phyloP scores from a whole-genome alignment of 2,113 vertebrate species.

The Porphyrio hochstetteri region DNA sequence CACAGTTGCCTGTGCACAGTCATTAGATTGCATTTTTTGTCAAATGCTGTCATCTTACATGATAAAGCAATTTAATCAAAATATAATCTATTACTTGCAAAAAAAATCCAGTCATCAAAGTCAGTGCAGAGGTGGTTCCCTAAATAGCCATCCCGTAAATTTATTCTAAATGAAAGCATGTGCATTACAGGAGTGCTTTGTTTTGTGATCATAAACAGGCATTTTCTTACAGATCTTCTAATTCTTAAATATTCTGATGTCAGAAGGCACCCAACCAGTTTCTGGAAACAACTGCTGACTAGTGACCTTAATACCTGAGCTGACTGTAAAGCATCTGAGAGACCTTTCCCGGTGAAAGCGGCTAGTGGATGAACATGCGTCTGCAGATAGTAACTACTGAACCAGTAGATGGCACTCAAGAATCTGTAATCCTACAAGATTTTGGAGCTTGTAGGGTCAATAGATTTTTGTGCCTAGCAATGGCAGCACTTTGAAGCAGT shows the following conservation, averaged over 20 bases:
- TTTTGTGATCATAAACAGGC: neutral
- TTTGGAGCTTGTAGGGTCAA: neutral
- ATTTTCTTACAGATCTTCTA: neutral
- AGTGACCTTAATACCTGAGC: neutral
- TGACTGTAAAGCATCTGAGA: neutral
- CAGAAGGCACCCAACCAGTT: neutral
- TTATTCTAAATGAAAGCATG: neutral
- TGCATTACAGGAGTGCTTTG: neutral
- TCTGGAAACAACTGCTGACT: neutral
- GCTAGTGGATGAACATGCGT: neutral
- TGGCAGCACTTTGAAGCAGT: neutral
- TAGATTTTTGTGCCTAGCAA: neutral
- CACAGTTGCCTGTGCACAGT: neutral
- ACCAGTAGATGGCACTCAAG: constrained; percentile 46
- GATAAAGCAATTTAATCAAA: neutral
- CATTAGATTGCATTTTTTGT: neutral
- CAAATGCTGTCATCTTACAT: neutral
- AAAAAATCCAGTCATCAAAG: neutral
- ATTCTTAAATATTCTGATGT: neutral
- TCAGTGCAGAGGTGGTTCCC: neutral
- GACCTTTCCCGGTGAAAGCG: neutral
- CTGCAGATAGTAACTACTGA: neutral
- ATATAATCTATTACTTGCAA: neutral
- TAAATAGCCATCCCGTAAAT: neutral
- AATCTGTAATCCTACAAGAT: neutral